Evolutionary conservation across 2,797 vertebrate genomes (phyloP).

Genomic region (Phalanger gymnotis): DNA sequence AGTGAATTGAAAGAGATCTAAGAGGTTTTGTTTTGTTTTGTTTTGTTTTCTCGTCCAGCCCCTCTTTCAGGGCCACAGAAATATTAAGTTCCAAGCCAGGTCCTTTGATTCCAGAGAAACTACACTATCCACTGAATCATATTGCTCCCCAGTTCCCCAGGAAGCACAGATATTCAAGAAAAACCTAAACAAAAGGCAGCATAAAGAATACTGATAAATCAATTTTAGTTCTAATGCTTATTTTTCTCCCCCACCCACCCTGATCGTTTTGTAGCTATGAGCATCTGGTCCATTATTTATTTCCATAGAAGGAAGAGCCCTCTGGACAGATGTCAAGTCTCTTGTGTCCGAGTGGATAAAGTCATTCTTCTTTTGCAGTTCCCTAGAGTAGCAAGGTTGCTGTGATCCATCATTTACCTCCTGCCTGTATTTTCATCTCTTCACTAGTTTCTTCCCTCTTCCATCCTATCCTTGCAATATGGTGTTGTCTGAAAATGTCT

Average conservation of each 20-base stretch:
- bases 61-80: neutral
- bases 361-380: neutral
- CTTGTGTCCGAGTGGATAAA: neutral
- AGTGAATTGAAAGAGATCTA: neutral
- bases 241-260: neutral
- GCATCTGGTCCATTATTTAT: neutral
- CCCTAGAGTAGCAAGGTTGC: neutral
- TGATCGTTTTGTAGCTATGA: neutral
- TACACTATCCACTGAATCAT: neutral
- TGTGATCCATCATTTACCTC: neutral
- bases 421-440: conserved; percentile 11
- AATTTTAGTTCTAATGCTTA: neutral
- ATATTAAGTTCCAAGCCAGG: neutral
- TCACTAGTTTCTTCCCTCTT: neutral
- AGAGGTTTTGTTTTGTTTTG: neutral
- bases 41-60: neutral
- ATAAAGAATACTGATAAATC: neutral
- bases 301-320: neutral
- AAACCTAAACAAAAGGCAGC: neutral
- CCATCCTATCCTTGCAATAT: neutral
- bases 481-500: conserved; percentile 14
- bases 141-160: neutral
- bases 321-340: neutral
- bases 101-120: neutral
- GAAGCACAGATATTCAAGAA: neutral